Percentiles rank a stretch among this genome's conserved stretches.
Evolutionary conservation across 2,888 invertebrate species (phyloP).

Genomic region (Acanthosoma haemorrhoidale): DNA sequence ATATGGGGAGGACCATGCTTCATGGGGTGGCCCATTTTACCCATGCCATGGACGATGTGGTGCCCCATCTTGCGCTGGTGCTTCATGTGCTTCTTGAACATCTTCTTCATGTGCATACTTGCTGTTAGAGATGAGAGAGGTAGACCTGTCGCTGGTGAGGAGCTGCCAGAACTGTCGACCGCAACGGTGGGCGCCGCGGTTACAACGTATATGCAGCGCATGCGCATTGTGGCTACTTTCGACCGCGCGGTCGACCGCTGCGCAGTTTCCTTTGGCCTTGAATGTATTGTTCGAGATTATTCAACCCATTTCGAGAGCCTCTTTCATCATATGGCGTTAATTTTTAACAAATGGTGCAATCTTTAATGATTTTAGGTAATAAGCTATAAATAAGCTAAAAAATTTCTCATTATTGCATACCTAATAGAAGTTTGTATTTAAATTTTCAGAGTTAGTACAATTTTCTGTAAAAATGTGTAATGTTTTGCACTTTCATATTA

Average conservation of each 20-base stretch:
- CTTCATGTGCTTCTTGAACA: background rate
- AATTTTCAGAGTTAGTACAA: no score
- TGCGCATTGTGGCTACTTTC: background rate
- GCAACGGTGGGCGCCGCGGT: background rate
- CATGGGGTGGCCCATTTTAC: background rate
- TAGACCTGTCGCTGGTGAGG: background rate
- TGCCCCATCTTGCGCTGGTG: background rate
- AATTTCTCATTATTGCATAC: no score
- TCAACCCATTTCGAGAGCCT: background rate
- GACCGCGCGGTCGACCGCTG: background rate
- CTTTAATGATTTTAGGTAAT: no score
- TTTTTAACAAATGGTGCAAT: background rate
- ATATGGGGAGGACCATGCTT: background rate
- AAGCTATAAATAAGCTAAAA: no score
- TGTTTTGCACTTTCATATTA: no score
- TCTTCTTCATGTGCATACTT: background rate
- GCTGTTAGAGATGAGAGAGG: background rate
- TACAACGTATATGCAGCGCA: background rate
- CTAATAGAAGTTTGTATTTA: no score
- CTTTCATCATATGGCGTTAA: background rate
- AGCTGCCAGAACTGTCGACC: slow-evolving; percentile 8
- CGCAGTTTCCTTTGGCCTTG: background rate
- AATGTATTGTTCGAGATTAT: no score
- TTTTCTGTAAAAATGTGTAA: no score
- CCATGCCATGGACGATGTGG: background rate